phyloP scores from a whole-genome alignment of 2,888 invertebrate species.

The Cryptocephalus primarius region DNA sequence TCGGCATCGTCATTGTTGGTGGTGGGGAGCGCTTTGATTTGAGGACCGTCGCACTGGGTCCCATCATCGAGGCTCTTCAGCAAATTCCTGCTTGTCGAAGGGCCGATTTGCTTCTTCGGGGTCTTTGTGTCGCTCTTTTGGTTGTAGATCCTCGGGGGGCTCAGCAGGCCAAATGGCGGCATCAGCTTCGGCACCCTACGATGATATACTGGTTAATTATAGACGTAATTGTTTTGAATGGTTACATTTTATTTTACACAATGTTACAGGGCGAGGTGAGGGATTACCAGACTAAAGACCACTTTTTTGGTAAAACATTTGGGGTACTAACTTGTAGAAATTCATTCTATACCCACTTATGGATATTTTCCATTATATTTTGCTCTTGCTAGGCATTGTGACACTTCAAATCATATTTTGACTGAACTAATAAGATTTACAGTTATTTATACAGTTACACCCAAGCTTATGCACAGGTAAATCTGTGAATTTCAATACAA shows the following conservation, averaged over 20 bases:
- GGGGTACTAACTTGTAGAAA: too few relatives aligned
- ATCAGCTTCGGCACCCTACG: constrained; percentile 13
- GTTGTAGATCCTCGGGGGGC: constrained; percentile 17
- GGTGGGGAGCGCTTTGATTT: constrained; percentile 24
- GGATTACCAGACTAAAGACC: too few relatives aligned
- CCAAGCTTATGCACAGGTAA: too few relatives aligned
- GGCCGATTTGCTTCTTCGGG: constrained; percentile 17
- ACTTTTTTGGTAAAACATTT: too few relatives aligned
- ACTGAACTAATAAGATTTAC: background rate
- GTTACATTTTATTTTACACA: too few relatives aligned
- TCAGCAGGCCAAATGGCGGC: constrained; percentile 13
- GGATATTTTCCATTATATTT: too few relatives aligned
- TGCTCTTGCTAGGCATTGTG: too few relatives aligned
- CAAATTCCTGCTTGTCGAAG: constrained; percentile 14
- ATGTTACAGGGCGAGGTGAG: too few relatives aligned
- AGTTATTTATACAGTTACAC: too few relatives aligned
- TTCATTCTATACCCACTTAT: too few relatives aligned
- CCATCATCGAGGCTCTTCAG: constrained; percentile 4
- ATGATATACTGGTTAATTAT: constrained; percentile 1
- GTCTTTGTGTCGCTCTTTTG: constrained; percentile 17
- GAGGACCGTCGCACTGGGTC: constrained; percentile 21
- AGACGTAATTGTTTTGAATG: too few relatives aligned
- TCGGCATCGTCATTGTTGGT: constrained; percentile 16
- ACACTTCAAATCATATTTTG: constrained; percentile 1
- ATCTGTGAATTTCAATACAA: too few relatives aligned